Evolutionary conservation across 37 sponge, comb jelly and placozoan genomes (phyloP).

Genomic region (Bolinopsis microptera): DNA sequence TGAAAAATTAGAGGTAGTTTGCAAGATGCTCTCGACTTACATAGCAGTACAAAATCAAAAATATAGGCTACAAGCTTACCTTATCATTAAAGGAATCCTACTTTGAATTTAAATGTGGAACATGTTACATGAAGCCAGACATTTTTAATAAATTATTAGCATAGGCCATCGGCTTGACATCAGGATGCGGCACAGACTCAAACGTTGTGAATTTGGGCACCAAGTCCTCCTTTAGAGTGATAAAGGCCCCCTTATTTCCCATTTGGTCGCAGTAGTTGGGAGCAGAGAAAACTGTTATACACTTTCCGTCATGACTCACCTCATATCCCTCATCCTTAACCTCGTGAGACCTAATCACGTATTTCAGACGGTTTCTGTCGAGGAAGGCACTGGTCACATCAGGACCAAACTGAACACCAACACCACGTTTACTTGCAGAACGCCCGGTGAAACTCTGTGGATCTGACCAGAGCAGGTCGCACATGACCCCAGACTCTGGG

Average conservation of each 20-base stretch:
- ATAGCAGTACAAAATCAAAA: background rate
- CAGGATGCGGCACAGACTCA: conserved; percentile 96
- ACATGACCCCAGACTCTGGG: conserved; percentile 84
- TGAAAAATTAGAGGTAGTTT: background rate
- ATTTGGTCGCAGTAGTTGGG: conserved; percentile 99
- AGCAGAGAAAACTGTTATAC: conserved; percentile 99
- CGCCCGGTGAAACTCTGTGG: conserved; percentile 83
- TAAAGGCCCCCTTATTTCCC: conserved; percentile 98
- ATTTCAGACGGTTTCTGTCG: conserved; percentile 77
- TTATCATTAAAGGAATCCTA: background rate
- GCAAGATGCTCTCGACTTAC: background rate
- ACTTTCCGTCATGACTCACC: conserved; percentile 88
- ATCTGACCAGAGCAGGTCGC: conserved; percentile 98
- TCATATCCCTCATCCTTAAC: conserved; percentile 97
- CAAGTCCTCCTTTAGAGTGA: conserved; percentile 78
- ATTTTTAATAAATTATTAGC: conserved; percentile 85
- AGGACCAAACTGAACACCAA: conserved; percentile 96
- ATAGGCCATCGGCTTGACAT: conserved; percentile 95
- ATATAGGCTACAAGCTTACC: background rate
- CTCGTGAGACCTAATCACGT: conserved; percentile 91
- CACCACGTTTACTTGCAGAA: conserved; percentile 91
- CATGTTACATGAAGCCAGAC: conserved; percentile 45
- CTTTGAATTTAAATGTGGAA: background rate
- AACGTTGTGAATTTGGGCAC: conserved; percentile 85
- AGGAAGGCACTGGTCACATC: conserved; percentile 85